Base-by-base conservation (phyloP, 2,888 invertebrate species). In the Pilophorus perplexus region DNA sequence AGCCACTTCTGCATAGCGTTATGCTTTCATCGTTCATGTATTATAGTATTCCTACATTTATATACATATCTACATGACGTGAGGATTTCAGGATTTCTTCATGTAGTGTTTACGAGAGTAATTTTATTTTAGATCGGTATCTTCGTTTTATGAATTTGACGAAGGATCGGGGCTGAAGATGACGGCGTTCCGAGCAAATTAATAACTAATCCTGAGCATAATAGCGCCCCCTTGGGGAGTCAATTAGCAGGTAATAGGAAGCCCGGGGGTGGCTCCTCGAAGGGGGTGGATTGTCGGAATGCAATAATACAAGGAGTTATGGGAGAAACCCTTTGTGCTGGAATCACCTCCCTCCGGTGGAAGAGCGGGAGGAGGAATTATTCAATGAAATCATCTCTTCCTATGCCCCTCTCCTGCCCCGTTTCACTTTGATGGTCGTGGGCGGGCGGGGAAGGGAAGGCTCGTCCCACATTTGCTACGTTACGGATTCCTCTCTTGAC, bases 231-330 rank as follows among this genome's bases (percentile, higher is more conserved):
- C 52, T 52, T 52, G 52, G 52, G 52, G 52, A 52, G 52, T 52
- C 52, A 52, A 52, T 52, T 52, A 52, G 52, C 52, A 52, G 28
- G 52, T 52, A 52, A 52, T 52, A 28, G 52, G 18, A 52, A 28
- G 12, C 52, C 28, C 28, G 28, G 28, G 10, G 28, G 52, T 18
- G 28, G 6, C 16, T 14, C 10, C 1, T 22, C 10, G 52, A 28
- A 52, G 12, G 10, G 52, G 52, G 16, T n/a, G 52, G 52, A 52
- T 52, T 52, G 52, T 28, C 28, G 52, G 52, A 52, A 52, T 52
- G 52, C 52, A 52, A 52, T 52, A 52, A 52, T 52, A 52, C 52
- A 28, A 28, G 52, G 52, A 52, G 52, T 52, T 52, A 52, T 52
- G 28, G 52, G 28, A 27, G 48, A 12, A 23, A 12, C n/a, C 52